Evolutionary conservation across 2,797 vertebrate species (phyloP), one percentile per base, ranked within the genome.

Genomic region (Molossus molossus): DNA sequence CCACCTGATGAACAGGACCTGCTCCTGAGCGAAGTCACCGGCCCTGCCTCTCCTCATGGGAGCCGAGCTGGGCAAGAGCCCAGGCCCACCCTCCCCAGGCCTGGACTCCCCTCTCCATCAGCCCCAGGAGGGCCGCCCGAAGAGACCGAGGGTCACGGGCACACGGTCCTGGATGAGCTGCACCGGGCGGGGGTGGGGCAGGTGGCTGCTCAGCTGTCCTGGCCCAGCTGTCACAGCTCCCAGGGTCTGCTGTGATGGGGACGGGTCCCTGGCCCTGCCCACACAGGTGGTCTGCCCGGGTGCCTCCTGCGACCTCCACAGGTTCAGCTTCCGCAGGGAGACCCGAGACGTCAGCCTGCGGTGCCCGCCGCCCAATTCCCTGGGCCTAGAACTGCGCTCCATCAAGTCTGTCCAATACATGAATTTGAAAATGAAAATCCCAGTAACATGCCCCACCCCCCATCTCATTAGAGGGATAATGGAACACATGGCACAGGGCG

Each of bases 361-460:
- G 0, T 23, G 55, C 12, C 64, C 33, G 55, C 17, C 58, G 85
- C 50, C 33, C 3, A 60, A 69, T 29, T 95, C 62, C 45, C 64
- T 29, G 37, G 73, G 57, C 21, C 70, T 64, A 85, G 50, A 89
- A 91, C 27, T 20, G 14, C 0, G 12, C 6, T 77, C 21, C 45
- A 83, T 65, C 48, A 53, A 57, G 62, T 33, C 27, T 62, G 80
- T 94, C 94, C 64, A 87, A 48, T 70, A 75, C 90, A 91, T 79
- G 55, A 86, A 91, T 62, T 29, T 77, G 50, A 96, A 91, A 89
- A 37, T 12, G 53, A 62, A 75, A 87, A 81, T 73, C 91, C 45
- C 77, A 92, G 40, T 8, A 75, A 64, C 29, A 87, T 3, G 33
- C 33, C 57, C 48, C 40, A 73, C 15, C 53, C 79, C 29, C 79